Evolutionary conservation across 1,140 invertebrate species (phyloP).

Genomic region (Potamilus streckersoni): DNA sequence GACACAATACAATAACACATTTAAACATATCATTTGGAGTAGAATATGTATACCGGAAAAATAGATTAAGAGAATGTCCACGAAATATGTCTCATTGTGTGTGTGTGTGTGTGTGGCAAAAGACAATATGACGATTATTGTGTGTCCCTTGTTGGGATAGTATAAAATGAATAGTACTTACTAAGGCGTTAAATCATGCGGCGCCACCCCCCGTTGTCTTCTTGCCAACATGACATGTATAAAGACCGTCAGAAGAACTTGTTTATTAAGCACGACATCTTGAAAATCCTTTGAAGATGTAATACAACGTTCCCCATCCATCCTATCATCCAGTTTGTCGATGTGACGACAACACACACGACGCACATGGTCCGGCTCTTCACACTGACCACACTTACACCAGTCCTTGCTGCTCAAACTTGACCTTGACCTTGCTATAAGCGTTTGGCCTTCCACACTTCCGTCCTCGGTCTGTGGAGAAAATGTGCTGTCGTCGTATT

Average conservation of each 20-base stretch:
- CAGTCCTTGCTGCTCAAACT: slow-evolving; percentile 20
- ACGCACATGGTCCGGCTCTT: slow-evolving; percentile 28
- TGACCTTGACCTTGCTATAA: slow-evolving; percentile 36
- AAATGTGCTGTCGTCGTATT: slow-evolving; percentile 43
- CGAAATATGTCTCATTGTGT: too few relatives aligned
- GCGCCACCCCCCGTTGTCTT: slow-evolving; percentile 39
- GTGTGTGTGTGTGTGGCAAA: too few relatives aligned
- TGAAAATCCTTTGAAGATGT: slow-evolving; percentile 43
- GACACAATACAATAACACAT: too few relatives aligned
- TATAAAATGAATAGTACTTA: slow-evolving; percentile 20
- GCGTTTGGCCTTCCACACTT: slow-evolving; percentile 36
- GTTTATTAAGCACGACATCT: slow-evolving; percentile 44
- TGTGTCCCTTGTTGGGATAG: not conserved
- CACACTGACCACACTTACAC: slow-evolving; percentile 48
- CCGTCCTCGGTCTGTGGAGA: slow-evolving; percentile 48
- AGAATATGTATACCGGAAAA: too few relatives aligned
- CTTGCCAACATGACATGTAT: slow-evolving; percentile 47
- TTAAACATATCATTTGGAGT: too few relatives aligned
- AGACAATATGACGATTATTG: too few relatives aligned
- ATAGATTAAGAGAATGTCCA: too few relatives aligned
- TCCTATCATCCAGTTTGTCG: slow-evolving; percentile 20
- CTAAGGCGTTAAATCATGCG: slow-evolving; percentile 38
- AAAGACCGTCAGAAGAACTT: slow-evolving; percentile 43
- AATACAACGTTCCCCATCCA: slow-evolving; percentile 34
- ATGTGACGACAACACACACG: slow-evolving; percentile 44